A percentile compares a stretch with the other conserved stretches of the same genome.
Evolutionary conservation across 2,888 invertebrate species (phyloP).

Genomic region (Cephus runcator): DNA sequence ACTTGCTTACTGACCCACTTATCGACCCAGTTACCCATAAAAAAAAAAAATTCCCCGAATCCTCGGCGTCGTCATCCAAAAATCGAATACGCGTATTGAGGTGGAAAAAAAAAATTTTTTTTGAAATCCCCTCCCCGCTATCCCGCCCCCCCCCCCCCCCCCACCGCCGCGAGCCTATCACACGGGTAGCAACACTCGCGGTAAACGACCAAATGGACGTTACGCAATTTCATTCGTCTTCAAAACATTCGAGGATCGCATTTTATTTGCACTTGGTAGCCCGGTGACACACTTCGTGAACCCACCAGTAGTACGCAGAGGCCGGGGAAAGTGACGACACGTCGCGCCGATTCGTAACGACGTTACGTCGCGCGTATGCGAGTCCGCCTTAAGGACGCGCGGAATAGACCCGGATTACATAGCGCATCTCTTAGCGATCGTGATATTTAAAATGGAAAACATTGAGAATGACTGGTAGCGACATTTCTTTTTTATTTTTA

Average conservation of each 20-base stretch:
- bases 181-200: not conserved
- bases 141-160: too few species aligned
- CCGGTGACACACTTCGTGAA: conserved; percentile 54
- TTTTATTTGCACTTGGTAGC: conserved; percentile 49
- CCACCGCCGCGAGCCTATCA: too few species aligned
- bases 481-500: not conserved
- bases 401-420: conserved; percentile 12
- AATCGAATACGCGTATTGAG: not conserved
- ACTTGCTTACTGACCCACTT: not conserved
- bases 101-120: not conserved
- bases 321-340: conserved; percentile 52
- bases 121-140: too few species aligned
- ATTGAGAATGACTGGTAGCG: not conserved
- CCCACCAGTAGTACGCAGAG: conserved; percentile 8
- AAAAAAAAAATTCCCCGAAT: not conserved
- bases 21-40: conserved; percentile 37
- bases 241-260: conserved; percentile 35
- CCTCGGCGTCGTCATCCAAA: not conserved
- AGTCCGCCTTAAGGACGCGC: conserved; percentile 13
- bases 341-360: conserved; percentile 41
- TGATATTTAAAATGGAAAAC: conserved; percentile 27
- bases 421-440: conserved; percentile 3
- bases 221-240: conserved; percentile 20
- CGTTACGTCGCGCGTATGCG: conserved; percentile 42
- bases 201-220: conserved; percentile 9